These are phyloP conservation scores for Syngnathus scovelli DNA, from an alignment of 2,113 vertebrate genomes.

Conservation along the genomic window DNA sequence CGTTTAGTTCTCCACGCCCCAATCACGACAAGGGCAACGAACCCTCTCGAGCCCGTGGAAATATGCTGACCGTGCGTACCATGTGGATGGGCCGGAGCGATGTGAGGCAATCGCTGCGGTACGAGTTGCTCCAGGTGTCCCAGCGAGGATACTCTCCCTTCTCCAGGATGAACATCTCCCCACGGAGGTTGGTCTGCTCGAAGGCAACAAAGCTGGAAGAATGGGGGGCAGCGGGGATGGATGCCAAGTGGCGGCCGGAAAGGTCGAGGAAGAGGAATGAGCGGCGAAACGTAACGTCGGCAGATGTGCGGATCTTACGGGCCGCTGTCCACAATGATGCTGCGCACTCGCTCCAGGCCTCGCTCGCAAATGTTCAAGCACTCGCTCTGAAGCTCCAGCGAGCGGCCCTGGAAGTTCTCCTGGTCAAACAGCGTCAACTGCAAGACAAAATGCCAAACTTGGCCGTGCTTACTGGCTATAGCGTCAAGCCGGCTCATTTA, in stretches of 20 bases:
- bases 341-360: slow-evolving; percentile 85
- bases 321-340: slow-evolving; percentile 85
- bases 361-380: slow-evolving; percentile 85
- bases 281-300: not conserved
- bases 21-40: not conserved
- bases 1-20: no score
- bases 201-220: slow-evolving; percentile 85
- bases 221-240: slow-evolving; percentile 27
- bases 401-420: slow-evolving; percentile 93
- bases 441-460: not conserved
- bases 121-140: slow-evolving; percentile 96
- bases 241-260: slow-evolving; percentile 10
- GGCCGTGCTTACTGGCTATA: no score
- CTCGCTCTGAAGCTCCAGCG: slow-evolving; percentile 83
- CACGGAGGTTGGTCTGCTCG: slow-evolving; percentile 89
- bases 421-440: slow-evolving; percentile 88
- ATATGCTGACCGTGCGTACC: slow-evolving; percentile 60
- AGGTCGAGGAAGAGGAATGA: slow-evolving; percentile 24
- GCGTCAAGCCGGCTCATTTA: no score
- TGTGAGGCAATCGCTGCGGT: slow-evolving; percentile 89
- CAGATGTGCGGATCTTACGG: slow-evolving; percentile 76
- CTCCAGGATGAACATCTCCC: slow-evolving; percentile 97
- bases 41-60: not conserved
- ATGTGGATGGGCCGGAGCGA: slow-evolving; percentile 88
- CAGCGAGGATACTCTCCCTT: slow-evolving; percentile 95